phyloP scores from a whole-genome alignment of 2,888 invertebrate genomes.

The Atherix ibis region DNA sequence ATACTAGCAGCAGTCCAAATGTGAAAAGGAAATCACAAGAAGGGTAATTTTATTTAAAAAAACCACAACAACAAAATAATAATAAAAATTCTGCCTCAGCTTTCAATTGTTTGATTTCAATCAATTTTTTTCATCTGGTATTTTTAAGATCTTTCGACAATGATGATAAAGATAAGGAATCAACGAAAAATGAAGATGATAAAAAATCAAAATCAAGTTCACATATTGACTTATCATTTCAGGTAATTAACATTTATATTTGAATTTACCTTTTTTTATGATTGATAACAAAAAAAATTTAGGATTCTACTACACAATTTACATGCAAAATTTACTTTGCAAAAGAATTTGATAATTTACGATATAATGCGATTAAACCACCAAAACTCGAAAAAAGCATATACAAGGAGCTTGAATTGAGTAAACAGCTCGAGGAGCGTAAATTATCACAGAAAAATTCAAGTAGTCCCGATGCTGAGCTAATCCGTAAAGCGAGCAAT shows the following conservation, averaged over 20 bases:
- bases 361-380: conserved; percentile 32
- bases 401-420: conserved; percentile 23
- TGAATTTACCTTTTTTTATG: background rate
- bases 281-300: conserved; percentile 3
- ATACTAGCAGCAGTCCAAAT: conserved; percentile 21
- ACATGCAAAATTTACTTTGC: conserved; percentile 85
- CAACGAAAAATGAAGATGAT: conserved; percentile 14
- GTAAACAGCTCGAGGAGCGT: conserved; percentile 25
- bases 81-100: no score
- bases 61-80: no score
- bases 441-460: conserved; percentile 24
- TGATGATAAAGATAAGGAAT: conserved; percentile 20
- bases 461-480: conserved; percentile 20
- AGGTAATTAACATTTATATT: conserved; percentile 15
- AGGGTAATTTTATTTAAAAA: conserved; percentile 16
- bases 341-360: conserved; percentile 71
- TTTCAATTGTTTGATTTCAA: no score
- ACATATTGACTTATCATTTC: conserved; percentile 42
- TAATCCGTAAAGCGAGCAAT: conserved; percentile 28
- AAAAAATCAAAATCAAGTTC: conserved; percentile 19
- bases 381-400: conserved; percentile 22
- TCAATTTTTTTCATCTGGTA: no score
- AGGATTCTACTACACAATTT: conserved; percentile 57
- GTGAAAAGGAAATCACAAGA: conserved; percentile 25
- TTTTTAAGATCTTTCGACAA: conserved; percentile 4